Conservation (phyloP, 2,888 invertebrate species). For the Ennomos fuscantarius region DNA sequence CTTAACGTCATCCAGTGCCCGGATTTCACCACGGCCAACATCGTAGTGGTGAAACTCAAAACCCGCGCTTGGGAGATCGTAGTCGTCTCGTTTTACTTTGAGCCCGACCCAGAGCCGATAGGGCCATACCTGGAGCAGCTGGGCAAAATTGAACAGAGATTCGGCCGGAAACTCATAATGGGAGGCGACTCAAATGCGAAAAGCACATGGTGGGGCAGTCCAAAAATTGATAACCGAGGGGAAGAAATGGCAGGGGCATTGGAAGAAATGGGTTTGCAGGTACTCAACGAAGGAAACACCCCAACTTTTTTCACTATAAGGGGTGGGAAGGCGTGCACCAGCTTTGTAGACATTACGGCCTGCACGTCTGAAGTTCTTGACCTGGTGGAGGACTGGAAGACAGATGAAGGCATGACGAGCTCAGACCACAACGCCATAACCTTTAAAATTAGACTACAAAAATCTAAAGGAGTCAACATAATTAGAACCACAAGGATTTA, state of each 20-base stretch:
- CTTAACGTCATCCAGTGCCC: too few relatives aligned
- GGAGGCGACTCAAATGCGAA: constrained; percentile 8
- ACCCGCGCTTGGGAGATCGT: not conserved
- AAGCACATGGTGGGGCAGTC: constrained; percentile 9
- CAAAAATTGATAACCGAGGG: constrained; percentile 13
- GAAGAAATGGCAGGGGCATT: constrained; percentile 18
- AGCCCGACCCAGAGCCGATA: not conserved
- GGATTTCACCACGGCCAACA: too few relatives aligned
- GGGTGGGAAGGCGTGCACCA: too few relatives aligned
- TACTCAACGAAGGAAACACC: constrained; percentile 29
- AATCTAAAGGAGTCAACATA: constrained; percentile 12
- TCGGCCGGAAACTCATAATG: constrained; percentile 2
- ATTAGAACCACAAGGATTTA: constrained; percentile 28
- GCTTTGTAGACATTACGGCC: constrained; percentile 31
- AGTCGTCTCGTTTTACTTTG: not conserved
- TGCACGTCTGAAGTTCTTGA: constrained; percentile 29
- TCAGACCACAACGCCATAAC: constrained; percentile 35
- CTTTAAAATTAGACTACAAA: constrained; percentile 25
- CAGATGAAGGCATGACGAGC: constrained; percentile 24
- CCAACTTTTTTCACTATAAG: too few relatives aligned
- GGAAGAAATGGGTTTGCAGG: constrained; percentile 29
- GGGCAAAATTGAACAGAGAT: not conserved
- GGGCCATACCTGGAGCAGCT: constrained; percentile 2
- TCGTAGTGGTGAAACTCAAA: not conserved
- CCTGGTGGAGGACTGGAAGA: constrained; percentile 30